Base-by-base conservation (phyloP, 1,140 invertebrate species). In the Apis laboriosa region DNA sequence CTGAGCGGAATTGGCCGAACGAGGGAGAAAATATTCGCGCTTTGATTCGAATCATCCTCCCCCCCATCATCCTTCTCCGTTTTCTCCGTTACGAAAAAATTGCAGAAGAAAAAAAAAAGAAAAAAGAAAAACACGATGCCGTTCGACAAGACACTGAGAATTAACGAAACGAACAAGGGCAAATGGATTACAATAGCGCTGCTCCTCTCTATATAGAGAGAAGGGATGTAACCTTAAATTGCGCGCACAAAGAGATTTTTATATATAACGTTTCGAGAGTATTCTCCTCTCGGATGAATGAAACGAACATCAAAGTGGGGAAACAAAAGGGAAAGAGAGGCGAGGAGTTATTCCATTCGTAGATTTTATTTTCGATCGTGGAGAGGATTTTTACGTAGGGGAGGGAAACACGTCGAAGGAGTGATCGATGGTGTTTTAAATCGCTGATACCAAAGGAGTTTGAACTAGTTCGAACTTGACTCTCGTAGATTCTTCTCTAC, bases 341-440 rank as follows among this genome's bases (percentile, higher is more conserved):
- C 0, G 58, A 13, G 13, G 24, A 43, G 8, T 24, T 55, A 76
- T 28, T 19, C 81, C 74, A 82, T 72, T n/a, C 34, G 58, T 28
- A 73, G 28, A 17, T 49, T 87, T 83, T 79, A 78, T 75, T 76
- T 63, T 70, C 24, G 21, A n/a, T 12, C 67, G 61, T 85, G 56
- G 71, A 19, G 15, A 43, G 34, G 34, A 15, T 85, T 74, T 85
- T 85, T 82, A 63, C 58, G 34, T 34, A 34, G 24, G 82, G 56
- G 21, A 53, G 55, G 43, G 53, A 72, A 55, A 76, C 24, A 56
- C 34, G 68, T 51, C 21, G 24, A 75, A 67, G 53, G 72, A 77
- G 72, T 84, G 80, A 88, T 87, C 82, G 82, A 86, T 86, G 77
- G 63, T 80, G 75, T 86, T 86, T 43, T 43, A 43, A 43, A 43